Evolutionary conservation across 2,797 vertebrate species (phyloP).

Genomic region (Myotis planiceps): DNA sequence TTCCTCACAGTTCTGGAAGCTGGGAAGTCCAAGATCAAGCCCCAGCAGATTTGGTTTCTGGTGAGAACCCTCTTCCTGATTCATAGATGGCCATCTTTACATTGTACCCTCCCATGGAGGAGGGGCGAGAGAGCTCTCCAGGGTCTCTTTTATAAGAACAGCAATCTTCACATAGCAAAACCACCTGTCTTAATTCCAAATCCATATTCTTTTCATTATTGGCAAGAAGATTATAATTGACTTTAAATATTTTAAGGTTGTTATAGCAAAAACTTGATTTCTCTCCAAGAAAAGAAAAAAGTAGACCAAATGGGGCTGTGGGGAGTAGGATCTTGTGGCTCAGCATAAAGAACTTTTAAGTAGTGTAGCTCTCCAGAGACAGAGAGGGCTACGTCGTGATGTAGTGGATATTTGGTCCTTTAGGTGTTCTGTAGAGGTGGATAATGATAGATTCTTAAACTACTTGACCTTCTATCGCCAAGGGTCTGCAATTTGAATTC

Average conservation of each 20-base stretch:
- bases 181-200: neutral
- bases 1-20: neutral
- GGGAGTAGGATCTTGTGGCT: neutral
- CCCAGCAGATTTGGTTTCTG: neutral
- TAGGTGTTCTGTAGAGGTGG: neutral
- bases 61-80: neutral
- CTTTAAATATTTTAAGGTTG: conserved; percentile 11
- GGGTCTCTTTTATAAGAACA: neutral
- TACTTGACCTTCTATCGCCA: neutral
- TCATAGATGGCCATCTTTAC: neutral
- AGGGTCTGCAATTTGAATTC: neutral
- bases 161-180: neutral
- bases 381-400: neutral
- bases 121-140: neutral
- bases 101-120: neutral
- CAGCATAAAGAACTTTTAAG: neutral
- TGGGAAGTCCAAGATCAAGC: neutral
- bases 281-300: neutral
- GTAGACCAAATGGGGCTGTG: neutral
- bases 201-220: neutral
- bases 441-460: neutral
- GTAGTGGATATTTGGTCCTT: neutral
- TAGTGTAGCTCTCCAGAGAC: neutral
- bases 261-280: neutral
- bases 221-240: neutral